These are phyloP conservation scores for Scophthalmus maximus DNA, from an alignment of 2,113 vertebrate species.

Conservation along the genomic window DNA sequence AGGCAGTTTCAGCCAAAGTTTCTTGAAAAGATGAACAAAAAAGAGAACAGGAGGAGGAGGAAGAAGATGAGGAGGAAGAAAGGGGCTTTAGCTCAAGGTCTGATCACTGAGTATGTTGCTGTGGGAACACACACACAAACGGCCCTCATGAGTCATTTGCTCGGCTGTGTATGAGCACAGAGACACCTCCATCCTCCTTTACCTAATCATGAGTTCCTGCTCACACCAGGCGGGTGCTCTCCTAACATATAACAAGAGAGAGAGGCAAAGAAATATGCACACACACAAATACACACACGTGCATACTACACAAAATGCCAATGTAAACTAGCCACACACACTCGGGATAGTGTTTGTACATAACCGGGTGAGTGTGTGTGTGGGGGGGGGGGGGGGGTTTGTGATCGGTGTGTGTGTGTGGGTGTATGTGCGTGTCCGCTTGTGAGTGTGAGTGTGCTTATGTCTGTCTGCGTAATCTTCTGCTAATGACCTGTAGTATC, in stretches of 20 bases:
- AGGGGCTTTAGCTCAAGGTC: slow-evolving; percentile 49
- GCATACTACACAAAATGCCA: background rate
- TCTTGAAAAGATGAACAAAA: slow-evolving; percentile 49
- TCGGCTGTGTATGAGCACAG: slow-evolving; percentile 31
- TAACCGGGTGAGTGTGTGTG: slow-evolving; percentile 22
- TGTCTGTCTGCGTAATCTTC: slow-evolving; percentile 47
- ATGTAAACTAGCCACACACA: slow-evolving; percentile 5
- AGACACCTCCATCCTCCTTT: slow-evolving; percentile 17
- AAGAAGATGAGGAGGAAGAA: slow-evolving; percentile 7
- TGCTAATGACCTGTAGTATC: slow-evolving; percentile 63
- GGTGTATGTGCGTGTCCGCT: background rate
- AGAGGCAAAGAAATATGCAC: background rate
- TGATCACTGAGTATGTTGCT: slow-evolving; percentile 39
- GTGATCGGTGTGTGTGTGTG: background rate
- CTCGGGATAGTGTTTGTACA: slow-evolving; percentile 16
- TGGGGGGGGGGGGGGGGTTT: background rate
- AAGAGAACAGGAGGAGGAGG: slow-evolving; percentile 33
- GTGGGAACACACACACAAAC: slow-evolving; percentile 31
- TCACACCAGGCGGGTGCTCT: background rate
- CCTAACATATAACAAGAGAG: background rate
- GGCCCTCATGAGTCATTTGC: slow-evolving; percentile 33
- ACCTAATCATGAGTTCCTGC: background rate
- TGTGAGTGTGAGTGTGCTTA: slow-evolving; percentile 1
- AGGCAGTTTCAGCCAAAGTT: slow-evolving; percentile 27
- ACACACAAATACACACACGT: background rate